Conservation (phyloP, 2,888 invertebrate species). For the Blastobasis lacticolella region DNA sequence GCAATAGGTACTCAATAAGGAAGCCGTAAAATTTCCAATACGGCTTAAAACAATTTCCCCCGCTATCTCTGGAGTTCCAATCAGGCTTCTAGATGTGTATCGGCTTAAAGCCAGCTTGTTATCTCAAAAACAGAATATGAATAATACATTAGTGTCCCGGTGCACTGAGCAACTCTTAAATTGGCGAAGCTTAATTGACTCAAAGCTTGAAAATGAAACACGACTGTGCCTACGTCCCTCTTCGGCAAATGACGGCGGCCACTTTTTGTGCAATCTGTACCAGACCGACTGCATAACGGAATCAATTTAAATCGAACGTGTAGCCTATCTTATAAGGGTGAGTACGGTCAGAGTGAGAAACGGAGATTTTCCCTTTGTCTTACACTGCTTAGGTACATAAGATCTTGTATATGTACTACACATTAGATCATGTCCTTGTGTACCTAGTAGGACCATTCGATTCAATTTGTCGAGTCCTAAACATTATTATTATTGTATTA, state of each 20-base stretch:
- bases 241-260: slow-evolving; percentile 24
- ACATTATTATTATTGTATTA: not conserved
- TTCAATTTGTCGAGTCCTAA: no score
- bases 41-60: slow-evolving; percentile 26
- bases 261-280: slow-evolving; percentile 46
- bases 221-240: slow-evolving; percentile 21
- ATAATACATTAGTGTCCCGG: slow-evolving; percentile 66
- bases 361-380: slow-evolving; percentile 5
- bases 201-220: slow-evolving; percentile 66
- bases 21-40: slow-evolving; percentile 2
- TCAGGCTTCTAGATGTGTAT: slow-evolving; percentile 70
- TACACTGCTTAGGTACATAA: no score
- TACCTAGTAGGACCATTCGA: no score
- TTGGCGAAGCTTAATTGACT: slow-evolving; percentile 71
- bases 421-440: no score
- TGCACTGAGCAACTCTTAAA: slow-evolving; percentile 59
- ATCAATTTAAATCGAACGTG: slow-evolving; percentile 45
- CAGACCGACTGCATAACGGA: slow-evolving; percentile 30
- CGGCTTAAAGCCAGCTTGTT: slow-evolving; percentile 67
- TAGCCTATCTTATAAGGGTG: slow-evolving; percentile 33
- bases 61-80: slow-evolving; percentile 47
- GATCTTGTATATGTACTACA: no score
- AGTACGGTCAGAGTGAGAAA: slow-evolving; percentile 25
- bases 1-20: no score
- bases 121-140: slow-evolving; percentile 73